A percentile compares a stretch with the other conserved stretches of the same genome.
phyloP scores from a whole-genome alignment of 2,888 invertebrate genomes.

The Barypeithes pellucidus region DNA sequence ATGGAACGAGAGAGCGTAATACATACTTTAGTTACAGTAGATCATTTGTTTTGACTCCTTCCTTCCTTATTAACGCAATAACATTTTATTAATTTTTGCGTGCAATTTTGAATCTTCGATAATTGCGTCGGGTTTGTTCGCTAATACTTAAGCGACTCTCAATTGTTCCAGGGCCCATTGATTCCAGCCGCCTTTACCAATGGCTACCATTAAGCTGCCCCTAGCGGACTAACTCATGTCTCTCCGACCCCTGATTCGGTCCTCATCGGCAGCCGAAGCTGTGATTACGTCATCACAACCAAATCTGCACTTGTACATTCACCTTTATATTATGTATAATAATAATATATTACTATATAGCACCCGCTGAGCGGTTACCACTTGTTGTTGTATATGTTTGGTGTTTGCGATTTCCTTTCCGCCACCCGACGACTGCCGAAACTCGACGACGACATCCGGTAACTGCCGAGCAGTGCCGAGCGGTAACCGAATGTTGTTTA shows the following conservation, averaged over 20 bases:
- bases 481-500: slow-evolving; percentile 14
- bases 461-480: slow-evolving; percentile 7
- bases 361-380: slow-evolving; percentile 71
- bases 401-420: slow-evolving; percentile 70
- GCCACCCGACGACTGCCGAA: slow-evolving; percentile 72
- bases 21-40: too few relatives aligned
- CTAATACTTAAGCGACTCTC: slow-evolving; percentile 27
- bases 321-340: slow-evolving; percentile 67
- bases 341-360: slow-evolving; percentile 66
- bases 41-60: too few relatives aligned
- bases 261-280: slow-evolving; percentile 68
- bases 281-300: slow-evolving; percentile 69
- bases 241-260: slow-evolving; percentile 69
- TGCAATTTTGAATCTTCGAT: too few relatives aligned
- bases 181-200: slow-evolving; percentile 99
- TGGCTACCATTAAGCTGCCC: slow-evolving; percentile 90
- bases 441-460: slow-evolving; percentile 23
- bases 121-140: too few relatives aligned
- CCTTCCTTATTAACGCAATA: too few relatives aligned
- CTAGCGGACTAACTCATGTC: slow-evolving; percentile 29
- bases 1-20: too few relatives aligned
- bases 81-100: too few relatives aligned
- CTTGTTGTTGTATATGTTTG: slow-evolving; percentile 72
- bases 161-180: slow-evolving; percentile 89
- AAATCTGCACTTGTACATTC: slow-evolving; percentile 71